Percentiles rank a stretch among this genome's conserved stretches.
Evolutionary conservation across 2,888 invertebrate genomes (phyloP).

Genomic region (Graphium colonna): DNA sequence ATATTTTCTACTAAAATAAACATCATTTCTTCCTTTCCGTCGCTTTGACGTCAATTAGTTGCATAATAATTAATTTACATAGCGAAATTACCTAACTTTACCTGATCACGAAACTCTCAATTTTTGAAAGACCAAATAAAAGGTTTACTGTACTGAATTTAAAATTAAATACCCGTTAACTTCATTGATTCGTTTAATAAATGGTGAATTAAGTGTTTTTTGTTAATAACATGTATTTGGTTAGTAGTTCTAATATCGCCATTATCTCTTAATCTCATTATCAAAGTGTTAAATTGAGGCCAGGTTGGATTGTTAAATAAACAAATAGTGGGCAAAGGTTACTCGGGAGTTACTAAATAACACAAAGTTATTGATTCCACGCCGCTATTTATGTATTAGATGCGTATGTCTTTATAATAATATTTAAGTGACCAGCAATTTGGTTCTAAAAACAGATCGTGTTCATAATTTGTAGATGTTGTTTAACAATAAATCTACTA

Average conservation of each 20-base stretch:
- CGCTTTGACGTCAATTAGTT: no score
- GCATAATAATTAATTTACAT: no score
- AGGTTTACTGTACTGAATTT: no score
- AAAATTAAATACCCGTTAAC: no score
- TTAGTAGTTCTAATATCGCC: background rate
- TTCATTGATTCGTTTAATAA: background rate
- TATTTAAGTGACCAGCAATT: conserved; percentile 3
- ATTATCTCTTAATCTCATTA: conserved; percentile 5
- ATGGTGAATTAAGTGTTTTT: background rate
- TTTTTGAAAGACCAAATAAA: no score
- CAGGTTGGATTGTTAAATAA: conserved; percentile 17
- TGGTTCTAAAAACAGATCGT: conserved; percentile 2
- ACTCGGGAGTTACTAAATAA: conserved; percentile 13
- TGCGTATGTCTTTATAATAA: conserved; percentile 19
- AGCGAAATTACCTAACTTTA: no score
- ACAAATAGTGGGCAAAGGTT: conserved; percentile 20
- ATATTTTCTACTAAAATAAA: no score
- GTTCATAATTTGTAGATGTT: conserved; percentile 11
- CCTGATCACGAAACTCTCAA: no score
- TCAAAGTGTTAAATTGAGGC: conserved; percentile 17
- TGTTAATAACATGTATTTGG: background rate
- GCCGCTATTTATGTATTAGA: conserved; percentile 18
- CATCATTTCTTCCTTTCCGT: no score
- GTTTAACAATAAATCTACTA: background rate
- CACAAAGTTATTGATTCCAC: conserved; percentile 13